Evolutionary conservation across 2,888 invertebrate genomes (phyloP).

Genomic region (Drosophila parthenogenetica): DNA sequence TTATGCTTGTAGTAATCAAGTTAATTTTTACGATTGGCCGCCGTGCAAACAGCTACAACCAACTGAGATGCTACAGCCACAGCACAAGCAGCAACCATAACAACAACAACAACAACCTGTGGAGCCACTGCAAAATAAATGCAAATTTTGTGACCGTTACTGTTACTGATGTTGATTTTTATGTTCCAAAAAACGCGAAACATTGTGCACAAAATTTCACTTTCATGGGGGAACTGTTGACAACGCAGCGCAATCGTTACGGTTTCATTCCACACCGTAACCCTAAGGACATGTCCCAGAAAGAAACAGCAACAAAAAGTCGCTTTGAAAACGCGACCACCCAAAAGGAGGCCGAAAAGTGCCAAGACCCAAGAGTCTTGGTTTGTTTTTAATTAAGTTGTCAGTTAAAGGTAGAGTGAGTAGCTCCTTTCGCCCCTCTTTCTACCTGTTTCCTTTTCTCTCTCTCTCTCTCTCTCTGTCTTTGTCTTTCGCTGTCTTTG

Average conservation of each 20-base stretch:
- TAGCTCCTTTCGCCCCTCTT: background rate
- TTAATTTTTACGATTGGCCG: constrained; percentile 74
- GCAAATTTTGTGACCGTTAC: constrained; percentile 61
- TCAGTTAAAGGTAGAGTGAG: constrained; percentile 42
- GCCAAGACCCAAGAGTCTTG: constrained; percentile 1
- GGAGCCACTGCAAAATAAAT: constrained; percentile 63
- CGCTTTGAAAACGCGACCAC: constrained; percentile 37
- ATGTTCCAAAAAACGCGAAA: constrained; percentile 52
- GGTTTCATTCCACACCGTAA: constrained; percentile 26
- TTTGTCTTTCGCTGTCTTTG: background rate
- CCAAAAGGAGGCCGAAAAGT: constrained; percentile 25
- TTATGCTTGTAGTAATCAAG: constrained; percentile 78
- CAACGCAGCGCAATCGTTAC: constrained; percentile 37
- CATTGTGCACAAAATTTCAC: constrained; percentile 65
- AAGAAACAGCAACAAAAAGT: constrained; percentile 6
- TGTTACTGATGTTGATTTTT: constrained; percentile 11
- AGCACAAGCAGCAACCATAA: constrained; percentile 19
- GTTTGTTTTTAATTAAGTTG: constrained; percentile 72
- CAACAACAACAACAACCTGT: constrained; percentile 28
- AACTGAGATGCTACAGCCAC: constrained; percentile 29
- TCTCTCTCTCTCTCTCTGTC: background rate
- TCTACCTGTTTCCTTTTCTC: background rate
- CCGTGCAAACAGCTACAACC: constrained; percentile 47
- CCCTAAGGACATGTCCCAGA: constrained; percentile 55
- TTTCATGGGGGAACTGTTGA: constrained; percentile 69